Evolutionary conservation across 2,888 invertebrate species (phyloP), one percentile per base, ranked within the genome.

Genomic region (Brassicogethes aeneus): DNA sequence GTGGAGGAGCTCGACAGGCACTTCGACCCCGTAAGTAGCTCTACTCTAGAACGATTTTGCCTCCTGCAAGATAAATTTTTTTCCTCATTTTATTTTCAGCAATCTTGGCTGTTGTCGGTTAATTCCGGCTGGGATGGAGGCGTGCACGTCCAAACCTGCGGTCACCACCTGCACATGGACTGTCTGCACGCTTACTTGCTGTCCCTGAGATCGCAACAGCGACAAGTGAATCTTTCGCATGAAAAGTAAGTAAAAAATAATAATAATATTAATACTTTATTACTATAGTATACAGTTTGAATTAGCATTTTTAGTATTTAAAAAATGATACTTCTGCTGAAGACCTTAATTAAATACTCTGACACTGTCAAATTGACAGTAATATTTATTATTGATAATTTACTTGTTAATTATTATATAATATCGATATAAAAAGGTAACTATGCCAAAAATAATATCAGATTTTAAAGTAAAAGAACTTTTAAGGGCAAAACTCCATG

Each of bases 111-210:
- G 59, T 65, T 85, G 30, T 80, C 84, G 2, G 78, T 89, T 43
- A 86, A 85, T 62, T 76, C 85, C 55, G 88, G 89, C 2, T 89
- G 87, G 81, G 88, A 89, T 67, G 89, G 90, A 48, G 95, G 95
- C 39, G 89, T 95, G 39, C 86, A 90, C 68, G 88, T 92, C 39
- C 88, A 89, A 68, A 90, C 95, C 1, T 97, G 97, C 72, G 96
- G 97, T 0, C 99, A 99, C 71, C 91, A 93, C 69, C 77, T 97
- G 43, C 97, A 99, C 71, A 76, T 95, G 57, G 87, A 89, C 63
- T 99, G 99, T 68, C 81, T 94, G 59, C 84, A 85, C 62, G 82
- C 91, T 0, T 99, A 97, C 72, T 74, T 94, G 56, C 80, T 83
- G 56, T 87, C 94, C 17, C 74, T 96, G 46, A 76, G 82, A 54